Evolutionary conservation across 2,113 vertebrate genomes (phyloP), one percentile per base, ranked within the genome.

Genomic region (Sapajus apella): DNA sequence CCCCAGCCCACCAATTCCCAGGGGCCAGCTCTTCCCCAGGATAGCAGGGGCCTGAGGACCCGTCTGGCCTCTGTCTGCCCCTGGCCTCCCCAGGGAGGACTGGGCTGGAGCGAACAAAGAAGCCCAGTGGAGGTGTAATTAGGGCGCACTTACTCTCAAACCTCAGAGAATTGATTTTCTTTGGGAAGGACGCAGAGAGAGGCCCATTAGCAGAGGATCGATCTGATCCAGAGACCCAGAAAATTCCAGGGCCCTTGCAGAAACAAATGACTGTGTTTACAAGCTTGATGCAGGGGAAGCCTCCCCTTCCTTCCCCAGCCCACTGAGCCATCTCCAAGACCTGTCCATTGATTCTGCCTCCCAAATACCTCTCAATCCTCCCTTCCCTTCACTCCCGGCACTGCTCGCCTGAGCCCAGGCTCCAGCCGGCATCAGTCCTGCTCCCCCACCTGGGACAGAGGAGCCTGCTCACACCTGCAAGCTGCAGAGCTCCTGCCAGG

Each of bases 131-230:
- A 30, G 81, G 55, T 18, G 27, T 16, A 10, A 40, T 25, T 37
- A 50, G 82, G 73, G 30, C 50, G n/a, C 27, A n/a, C 35, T 90
- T 45, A 32, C 64, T 82, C 82, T 87, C 25, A 18, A 61, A 85
- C 91, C 45, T 40, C 35, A 12, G 86, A 73, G 83, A 70, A 97
- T 2, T 25, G 90, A 93, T 96, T 95, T 91, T 88, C 86, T 64
- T 50, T 25, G 25, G 45, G 79, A 87, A 76, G 81, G 76, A 81
- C 55, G 68, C 50, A 66, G 30, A 23, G 45, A 68, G 86, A 66
- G 52, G 79, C 75, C 89, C 80, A 58, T 92, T 45, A 84, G 43
- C 11, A 35, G 32, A 70, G 37, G 47, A 82, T 72, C 9, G 37
- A 95, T 77, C 43, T 77, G 75, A 32, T 80, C 20, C 37, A 18